Base-by-base conservation (phyloP, 2,888 invertebrate genomes). In the Drosophila cognata region DNA sequence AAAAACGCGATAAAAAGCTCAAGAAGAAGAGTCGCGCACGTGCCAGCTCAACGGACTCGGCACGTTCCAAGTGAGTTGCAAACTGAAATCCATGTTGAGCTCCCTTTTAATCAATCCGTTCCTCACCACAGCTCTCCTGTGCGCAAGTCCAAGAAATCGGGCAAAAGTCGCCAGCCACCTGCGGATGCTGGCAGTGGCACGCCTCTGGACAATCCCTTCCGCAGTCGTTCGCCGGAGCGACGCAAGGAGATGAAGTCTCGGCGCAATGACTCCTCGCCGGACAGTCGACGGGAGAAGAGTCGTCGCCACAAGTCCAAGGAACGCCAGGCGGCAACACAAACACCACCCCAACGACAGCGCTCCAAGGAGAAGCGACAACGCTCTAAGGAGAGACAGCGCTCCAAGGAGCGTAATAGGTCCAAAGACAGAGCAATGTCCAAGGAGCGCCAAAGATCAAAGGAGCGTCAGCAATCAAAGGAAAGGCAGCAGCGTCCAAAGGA, bases 1-100 rank as follows among this genome's bases (percentile, higher is more conserved):
- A 94, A 93, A 95, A 94, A 92, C 94, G 94, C 77, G 90, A 91
- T 63, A 95, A 95, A 93, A 95, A 94, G 93, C 94, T 94, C 90
- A 94, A 94, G 93, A 95, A 94, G 92, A 94, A 94, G 77, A 60
- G 62, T 57, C 83, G 79, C 25, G 41, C 63, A 8, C 88, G 91
- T 59, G 94, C 94, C 74, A 94, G 94, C 65, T 93, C 94, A 50
- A 94, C 94, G 57, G 94, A 94, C 66, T 94, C 94, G 88, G 94
- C 94, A 31, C 93, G 94, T 82, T 94, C 94, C 76, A 94, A 94
- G 95, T 95, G 91, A 90, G 89, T 70, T 41, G 2, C 2, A 18
- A 13, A 46, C 4, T 1, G 1, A 59, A 18, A 38, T 48, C 18
- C n/a, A 33, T 33, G 18, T n/a, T 5, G 28, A 62, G 41, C 4